Evolutionary conservation across 1,140 invertebrate species (phyloP).

Genomic region (Ceratina australensis): DNA sequence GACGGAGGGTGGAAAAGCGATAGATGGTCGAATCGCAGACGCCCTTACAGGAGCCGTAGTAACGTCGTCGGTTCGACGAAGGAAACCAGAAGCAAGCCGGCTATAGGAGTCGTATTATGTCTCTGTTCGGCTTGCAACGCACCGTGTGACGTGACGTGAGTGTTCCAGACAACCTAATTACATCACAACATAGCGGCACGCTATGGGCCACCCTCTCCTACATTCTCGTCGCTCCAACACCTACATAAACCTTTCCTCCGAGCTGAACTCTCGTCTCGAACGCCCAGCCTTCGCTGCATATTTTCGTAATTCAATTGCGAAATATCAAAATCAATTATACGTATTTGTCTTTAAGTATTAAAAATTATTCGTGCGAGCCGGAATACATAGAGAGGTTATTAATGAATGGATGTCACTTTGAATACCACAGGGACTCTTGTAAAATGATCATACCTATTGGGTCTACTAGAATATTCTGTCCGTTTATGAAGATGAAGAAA

Average conservation of each 20-base stretch:
- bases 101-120: slow-evolving; percentile 75
- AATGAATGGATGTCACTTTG: no score
- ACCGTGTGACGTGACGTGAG: slow-evolving; percentile 77
- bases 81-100: slow-evolving; percentile 50
- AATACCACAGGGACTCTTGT: no score
- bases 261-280: slow-evolving; percentile 46
- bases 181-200: slow-evolving; percentile 75
- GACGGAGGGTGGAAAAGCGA: slow-evolving; percentile 60
- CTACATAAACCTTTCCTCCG: slow-evolving; percentile 54
- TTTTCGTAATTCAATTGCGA: not conserved
- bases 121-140: slow-evolving; percentile 72
- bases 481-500: no score
- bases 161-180: slow-evolving; percentile 80
- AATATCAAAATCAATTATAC: no score
- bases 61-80: slow-evolving; percentile 30
- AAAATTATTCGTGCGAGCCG: no score
- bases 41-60: slow-evolving; percentile 16
- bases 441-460: no score
- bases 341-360: no score
- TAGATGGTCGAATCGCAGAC: slow-evolving; percentile 56
- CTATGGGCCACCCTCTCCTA: slow-evolving; percentile 55
- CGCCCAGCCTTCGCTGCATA: slow-evolving; percentile 2
- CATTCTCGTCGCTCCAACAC: slow-evolving; percentile 27
- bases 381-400: no score
- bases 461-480: no score